phyloP scores from a whole-genome alignment of 30 jellyfish, hydroid and myxozoan genomes.

The Cassiopea xamachana region DNA sequence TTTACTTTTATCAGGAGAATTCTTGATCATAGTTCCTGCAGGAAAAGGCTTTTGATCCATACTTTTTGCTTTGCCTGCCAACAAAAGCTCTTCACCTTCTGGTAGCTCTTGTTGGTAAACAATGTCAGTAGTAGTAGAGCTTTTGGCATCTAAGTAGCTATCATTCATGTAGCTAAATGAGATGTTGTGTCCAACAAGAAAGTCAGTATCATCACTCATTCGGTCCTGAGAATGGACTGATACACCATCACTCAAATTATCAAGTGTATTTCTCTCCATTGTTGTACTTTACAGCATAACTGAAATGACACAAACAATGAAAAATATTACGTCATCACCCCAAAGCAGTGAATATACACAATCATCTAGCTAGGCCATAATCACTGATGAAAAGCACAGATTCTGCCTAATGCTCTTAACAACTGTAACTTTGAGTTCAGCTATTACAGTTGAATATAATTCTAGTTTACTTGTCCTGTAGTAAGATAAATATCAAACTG shows the following conservation, averaged over 20 bases:
- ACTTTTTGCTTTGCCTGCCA: not conserved
- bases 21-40: not conserved
- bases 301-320: not conserved
- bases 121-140: constrained; percentile 75
- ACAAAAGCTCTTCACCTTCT: not conserved
- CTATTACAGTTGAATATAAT: no score
- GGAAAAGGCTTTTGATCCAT: not conserved
- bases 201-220: constrained; percentile 77
- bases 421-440: no score
- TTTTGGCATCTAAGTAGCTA: constrained; percentile 62
- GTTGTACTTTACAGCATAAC: not conserved
- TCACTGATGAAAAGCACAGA: no score
- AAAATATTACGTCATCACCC: not conserved
- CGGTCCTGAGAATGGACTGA: constrained; percentile 58
- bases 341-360: not conserved
- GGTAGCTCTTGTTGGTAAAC: constrained; percentile 56
- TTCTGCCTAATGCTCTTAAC: no score
- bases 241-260: constrained; percentile 52
- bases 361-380: no score
- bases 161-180: constrained; percentile 37
- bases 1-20: not conserved
- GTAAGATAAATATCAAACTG: no score
- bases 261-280: constrained; percentile 26
- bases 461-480: no score
- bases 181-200: constrained; percentile 65